phyloP scores from a whole-genome alignment of 2,888 invertebrate species.

The Acleris holmiana region DNA sequence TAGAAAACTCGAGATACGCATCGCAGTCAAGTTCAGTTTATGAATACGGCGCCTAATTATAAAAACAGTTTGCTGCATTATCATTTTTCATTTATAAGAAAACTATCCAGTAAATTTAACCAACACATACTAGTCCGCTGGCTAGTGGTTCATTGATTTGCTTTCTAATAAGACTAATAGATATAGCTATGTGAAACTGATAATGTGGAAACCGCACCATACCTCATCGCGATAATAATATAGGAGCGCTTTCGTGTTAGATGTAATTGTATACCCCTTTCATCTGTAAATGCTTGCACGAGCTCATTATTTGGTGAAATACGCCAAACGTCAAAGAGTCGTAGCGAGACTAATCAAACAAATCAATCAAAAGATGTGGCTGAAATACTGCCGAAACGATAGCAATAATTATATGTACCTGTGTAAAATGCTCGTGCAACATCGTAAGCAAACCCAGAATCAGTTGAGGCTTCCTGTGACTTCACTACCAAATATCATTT shows the following conservation, averaged over 20 bases:
- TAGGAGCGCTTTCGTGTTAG: conserved; percentile 39
- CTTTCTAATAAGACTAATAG: conserved; percentile 23
- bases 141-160: conserved; percentile 27
- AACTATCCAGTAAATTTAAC: not conserved
- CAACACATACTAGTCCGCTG: conserved; percentile 18
- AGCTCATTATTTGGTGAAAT: conserved; percentile 22
- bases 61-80: too few species aligned
- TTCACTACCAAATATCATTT: conserved; percentile 57
- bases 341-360: conserved; percentile 12
- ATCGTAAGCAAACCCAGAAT: conserved; percentile 27
- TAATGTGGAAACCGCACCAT: conserved; percentile 56
- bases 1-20: too few species aligned
- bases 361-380: not conserved
- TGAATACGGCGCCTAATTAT: too few species aligned
- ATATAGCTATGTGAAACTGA: conserved; percentile 32
- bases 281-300: conserved; percentile 20
- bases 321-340: conserved; percentile 18
- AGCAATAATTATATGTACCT: conserved; percentile 1
- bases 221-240: conserved; percentile 64
- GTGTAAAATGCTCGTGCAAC: conserved; percentile 9
- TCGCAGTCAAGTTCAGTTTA: too few species aligned
- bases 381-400: not conserved
- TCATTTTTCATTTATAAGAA: not conserved
- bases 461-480: conserved; percentile 39
- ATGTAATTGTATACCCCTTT: conserved; percentile 21